Conservation (phyloP, 2,888 invertebrate genomes). For the Drosophila histrio region DNA sequence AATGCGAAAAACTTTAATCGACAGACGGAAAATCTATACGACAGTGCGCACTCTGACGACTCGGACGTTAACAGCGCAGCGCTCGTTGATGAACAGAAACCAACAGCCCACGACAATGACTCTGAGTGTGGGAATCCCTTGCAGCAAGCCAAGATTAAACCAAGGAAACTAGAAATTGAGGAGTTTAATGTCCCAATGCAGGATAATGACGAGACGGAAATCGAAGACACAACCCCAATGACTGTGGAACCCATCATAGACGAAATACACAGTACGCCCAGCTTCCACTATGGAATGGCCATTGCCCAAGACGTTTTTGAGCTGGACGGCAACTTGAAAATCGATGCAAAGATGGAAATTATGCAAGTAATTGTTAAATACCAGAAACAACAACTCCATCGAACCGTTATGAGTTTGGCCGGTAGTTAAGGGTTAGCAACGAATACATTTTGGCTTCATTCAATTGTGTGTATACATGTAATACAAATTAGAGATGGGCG, state of each 20-base stretch:
- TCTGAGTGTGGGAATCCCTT: background rate
- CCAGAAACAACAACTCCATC: constrained; percentile 47
- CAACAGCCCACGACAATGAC: background rate
- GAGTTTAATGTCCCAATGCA: constrained; percentile 46
- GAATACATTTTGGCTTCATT: background rate
- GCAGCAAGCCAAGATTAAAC: background rate
- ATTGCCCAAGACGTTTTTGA: constrained; percentile 55
- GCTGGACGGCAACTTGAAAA: constrained; percentile 40
- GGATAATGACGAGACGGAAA: constrained; percentile 36
- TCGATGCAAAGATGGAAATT: constrained; percentile 56
- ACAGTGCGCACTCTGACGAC: constrained; percentile 46
- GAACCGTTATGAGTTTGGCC: constrained; percentile 36
- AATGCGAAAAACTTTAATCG: background rate
- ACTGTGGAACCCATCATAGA: constrained; percentile 23
- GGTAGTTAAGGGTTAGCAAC: constrained; percentile 14
- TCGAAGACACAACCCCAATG: constrained; percentile 44
- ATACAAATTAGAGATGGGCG: too few relatives aligned
- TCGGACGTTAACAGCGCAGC: constrained; percentile 29
- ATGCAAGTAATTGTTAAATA: constrained; percentile 55
- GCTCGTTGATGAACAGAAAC: constrained; percentile 15
- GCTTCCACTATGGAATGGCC: constrained; percentile 52
- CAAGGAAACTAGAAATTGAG: constrained; percentile 32
- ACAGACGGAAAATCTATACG: constrained; percentile 43
- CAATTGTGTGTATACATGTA: background rate
- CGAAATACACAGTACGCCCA: constrained; percentile 30